Evolutionary conservation across 2,888 invertebrate species (phyloP).

Genomic region (Oscheius myriophilus): DNA sequence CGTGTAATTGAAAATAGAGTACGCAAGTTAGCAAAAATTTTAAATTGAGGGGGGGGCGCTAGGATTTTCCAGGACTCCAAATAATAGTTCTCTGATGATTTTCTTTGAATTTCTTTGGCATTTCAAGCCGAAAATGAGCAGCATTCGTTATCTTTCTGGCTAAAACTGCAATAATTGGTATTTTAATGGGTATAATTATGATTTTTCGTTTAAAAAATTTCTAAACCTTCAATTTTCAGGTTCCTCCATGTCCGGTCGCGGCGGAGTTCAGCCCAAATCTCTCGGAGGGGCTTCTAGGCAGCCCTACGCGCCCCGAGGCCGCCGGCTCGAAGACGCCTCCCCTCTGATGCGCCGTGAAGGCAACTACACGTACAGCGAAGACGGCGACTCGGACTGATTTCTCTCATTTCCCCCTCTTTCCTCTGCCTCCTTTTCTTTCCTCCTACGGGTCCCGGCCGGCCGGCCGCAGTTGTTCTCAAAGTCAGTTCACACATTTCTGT

Average conservation of each 20-base stretch:
- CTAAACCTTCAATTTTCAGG: constrained; percentile 29
- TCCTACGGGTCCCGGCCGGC: constrained; percentile 3
- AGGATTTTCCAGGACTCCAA: no score
- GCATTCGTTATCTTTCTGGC: no score
- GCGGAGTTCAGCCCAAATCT: not conserved
- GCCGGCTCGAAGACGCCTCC: constrained; percentile 50
- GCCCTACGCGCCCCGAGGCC: constrained; percentile 17
- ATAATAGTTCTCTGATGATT: no score
- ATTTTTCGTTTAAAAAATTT: not conserved
- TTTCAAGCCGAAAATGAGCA: no score
- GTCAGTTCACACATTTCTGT: not conserved
- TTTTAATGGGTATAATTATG: no score
- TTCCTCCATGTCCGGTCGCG: constrained; percentile 48
- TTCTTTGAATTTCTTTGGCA: no score
- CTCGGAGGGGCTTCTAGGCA: constrained; percentile 19
- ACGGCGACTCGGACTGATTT: constrained; percentile 22
- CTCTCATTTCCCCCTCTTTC: no score
- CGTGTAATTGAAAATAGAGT: no score
- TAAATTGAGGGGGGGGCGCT: no score
- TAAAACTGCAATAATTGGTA: no score
- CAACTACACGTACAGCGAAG: constrained; percentile 57
- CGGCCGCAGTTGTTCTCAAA: no score
- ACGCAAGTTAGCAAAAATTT: no score
- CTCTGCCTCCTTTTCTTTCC: not conserved
- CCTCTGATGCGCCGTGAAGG: constrained; percentile 59